A percentile compares a stretch with the other conserved stretches of the same genome.
These are phyloP conservation scores for Myotis planiceps DNA, from an alignment of 2,797 vertebrate genomes.

Conservation along the genomic window DNA sequence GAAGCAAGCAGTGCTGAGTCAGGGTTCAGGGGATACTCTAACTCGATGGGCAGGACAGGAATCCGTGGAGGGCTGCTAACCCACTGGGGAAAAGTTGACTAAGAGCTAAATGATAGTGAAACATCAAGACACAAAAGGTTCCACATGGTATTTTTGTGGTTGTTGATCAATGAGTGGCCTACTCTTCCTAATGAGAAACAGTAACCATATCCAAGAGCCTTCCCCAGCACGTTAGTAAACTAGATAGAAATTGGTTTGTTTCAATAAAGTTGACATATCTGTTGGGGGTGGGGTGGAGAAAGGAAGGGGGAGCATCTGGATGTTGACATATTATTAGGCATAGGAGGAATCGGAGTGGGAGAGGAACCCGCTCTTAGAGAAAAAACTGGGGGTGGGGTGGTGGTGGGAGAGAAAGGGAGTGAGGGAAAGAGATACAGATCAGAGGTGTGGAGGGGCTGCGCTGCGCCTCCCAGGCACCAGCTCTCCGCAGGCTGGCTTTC, in stretches of 20 bases:
- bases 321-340: neutral
- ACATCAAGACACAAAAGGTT: neutral
- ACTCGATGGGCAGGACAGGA: neutral
- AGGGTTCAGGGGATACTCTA: neutral
- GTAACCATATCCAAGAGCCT: neutral
- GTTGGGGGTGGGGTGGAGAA: neutral
- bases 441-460: neutral
- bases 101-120: neutral
- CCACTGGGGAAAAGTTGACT: neutral
- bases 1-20: slow-evolving; percentile 21
- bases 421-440: neutral
- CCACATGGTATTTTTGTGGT: neutral
- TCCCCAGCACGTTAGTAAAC: neutral
- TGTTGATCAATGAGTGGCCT: neutral
- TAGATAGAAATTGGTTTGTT: neutral
- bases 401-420: neutral
- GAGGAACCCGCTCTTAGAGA: neutral
- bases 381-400: neutral
- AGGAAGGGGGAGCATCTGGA: slow-evolving; percentile 46
- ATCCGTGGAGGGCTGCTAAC: neutral
- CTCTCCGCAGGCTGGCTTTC: neutral
- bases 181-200: neutral
- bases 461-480: neutral
- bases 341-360: neutral
- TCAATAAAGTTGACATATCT: neutral